Evolutionary conservation across 2,888 invertebrate species (phyloP).

Genomic region (Bedellia somnulentella): DNA sequence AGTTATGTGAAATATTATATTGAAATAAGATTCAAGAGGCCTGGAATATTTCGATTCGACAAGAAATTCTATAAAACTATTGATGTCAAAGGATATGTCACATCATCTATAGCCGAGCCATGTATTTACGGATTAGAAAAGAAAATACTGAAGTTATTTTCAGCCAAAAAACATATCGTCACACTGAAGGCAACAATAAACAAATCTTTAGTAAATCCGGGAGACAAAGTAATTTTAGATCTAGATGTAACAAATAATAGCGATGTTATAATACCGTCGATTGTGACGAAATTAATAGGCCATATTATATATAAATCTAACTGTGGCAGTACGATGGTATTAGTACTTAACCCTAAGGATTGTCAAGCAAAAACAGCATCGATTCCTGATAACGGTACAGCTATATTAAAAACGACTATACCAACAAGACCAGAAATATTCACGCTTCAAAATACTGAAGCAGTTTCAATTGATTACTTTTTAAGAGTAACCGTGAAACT

Average conservation of each 20-base stretch:
- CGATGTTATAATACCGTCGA: constrained; percentile 8
- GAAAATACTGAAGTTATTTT: constrained; percentile 7
- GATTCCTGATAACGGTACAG: neutral
- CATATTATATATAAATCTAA: constrained; percentile 6
- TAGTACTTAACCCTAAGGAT: neutral
- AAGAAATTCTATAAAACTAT: constrained; percentile 8
- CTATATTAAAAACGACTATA: neutral
- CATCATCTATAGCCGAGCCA: constrained; percentile 8
- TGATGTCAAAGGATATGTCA: constrained; percentile 6
- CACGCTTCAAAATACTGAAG: constrained; percentile 15
- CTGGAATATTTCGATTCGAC: constrained; percentile 4
- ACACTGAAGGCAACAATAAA: constrained; percentile 9
- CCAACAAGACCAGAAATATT: constrained; percentile 8
- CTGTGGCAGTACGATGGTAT: neutral
- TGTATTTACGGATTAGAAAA: constrained; percentile 10
- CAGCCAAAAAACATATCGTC: constrained; percentile 7
- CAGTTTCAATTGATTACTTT: constrained; percentile 13
- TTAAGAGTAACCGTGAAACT: constrained; percentile 14
- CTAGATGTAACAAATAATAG: constrained; percentile 11
- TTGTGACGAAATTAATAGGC: constrained; percentile 8
- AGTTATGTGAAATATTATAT: constrained; percentile 9
- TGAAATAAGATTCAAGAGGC: constrained; percentile 8
- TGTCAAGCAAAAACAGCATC: neutral
- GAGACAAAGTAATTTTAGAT: constrained; percentile 8
- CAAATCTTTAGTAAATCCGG: constrained; percentile 7